A percentile compares a stretch with the other conserved stretches of the same genome.
phyloP scores from a whole-genome alignment of 2,888 invertebrate genomes.

The Griposia aprilina region DNA sequence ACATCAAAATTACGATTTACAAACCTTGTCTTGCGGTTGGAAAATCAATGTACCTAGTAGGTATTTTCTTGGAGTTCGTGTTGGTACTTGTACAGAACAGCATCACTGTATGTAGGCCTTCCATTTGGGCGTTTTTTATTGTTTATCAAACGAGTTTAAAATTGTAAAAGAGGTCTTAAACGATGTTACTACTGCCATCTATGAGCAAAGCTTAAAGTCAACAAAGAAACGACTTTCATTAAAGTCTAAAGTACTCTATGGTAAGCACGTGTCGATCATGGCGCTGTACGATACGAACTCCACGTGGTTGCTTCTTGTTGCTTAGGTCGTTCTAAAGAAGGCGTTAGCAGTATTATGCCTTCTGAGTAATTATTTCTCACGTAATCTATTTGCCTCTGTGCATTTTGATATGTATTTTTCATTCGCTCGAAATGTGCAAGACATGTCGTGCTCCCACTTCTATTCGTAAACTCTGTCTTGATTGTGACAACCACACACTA shows the following conservation, averaged over 20 bases:
- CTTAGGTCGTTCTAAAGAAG: background rate
- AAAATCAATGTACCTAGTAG: conserved; percentile 6
- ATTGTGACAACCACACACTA: no score
- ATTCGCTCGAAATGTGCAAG: no score
- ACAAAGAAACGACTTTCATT: background rate
- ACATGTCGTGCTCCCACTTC: no score
- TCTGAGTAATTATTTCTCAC: no score
- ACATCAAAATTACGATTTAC: background rate
- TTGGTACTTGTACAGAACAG: background rate
- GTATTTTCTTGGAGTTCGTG: background rate
- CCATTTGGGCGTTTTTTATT: background rate
- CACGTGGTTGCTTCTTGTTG: fast-evolving
- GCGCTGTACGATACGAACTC: conserved; percentile 53
- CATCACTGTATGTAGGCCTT: background rate
- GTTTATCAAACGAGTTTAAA: conserved; percentile 1
- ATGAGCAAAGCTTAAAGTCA: background rate
- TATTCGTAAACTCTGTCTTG: no score
- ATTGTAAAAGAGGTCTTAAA: background rate
- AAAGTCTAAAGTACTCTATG: no score
- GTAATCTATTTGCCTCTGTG: no score
- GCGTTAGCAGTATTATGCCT: background rate
- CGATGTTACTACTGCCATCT: conserved; percentile 26
- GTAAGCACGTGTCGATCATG: no score
- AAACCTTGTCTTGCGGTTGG: conserved; percentile 15
- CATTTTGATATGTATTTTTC: no score